Evolutionary conservation across 1,140 invertebrate species (phyloP).

Genomic region (Drosophila tristis): DNA sequence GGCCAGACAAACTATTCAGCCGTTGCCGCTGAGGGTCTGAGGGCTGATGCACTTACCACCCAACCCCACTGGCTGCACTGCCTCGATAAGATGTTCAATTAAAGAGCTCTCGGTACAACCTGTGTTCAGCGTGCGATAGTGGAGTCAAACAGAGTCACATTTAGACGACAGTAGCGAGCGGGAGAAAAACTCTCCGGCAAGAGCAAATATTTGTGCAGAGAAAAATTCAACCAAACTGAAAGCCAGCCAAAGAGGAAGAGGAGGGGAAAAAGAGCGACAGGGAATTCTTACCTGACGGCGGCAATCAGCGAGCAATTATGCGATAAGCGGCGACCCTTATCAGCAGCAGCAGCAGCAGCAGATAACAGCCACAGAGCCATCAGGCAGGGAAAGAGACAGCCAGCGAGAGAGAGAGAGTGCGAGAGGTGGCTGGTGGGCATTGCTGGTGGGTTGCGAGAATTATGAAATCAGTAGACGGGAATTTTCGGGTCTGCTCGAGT

Average conservation of each 20-base stretch:
- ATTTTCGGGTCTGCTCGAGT: conserved; percentile 41
- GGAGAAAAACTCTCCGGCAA: conserved; percentile 9
- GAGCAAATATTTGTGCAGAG: conserved; percentile 46
- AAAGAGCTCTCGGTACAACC: conserved; percentile 42
- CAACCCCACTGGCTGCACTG: not conserved
- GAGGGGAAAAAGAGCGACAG: no score
- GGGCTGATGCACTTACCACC: conserved; percentile 2
- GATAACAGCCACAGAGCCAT: conserved; percentile 51
- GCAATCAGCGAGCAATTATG: conserved; percentile 75
- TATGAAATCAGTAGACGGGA: conserved; percentile 62
- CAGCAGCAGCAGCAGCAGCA: conserved; percentile 17
- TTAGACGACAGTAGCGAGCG: conserved; percentile 17
- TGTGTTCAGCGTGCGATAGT: conserved; percentile 35
- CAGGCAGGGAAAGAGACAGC: not conserved
- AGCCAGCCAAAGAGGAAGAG: no score
- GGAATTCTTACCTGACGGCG: conserved; percentile 47
- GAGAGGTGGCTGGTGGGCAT: not conserved
- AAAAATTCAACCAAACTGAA: not conserved
- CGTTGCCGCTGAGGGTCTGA: not conserved
- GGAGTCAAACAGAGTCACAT: conserved; percentile 34
- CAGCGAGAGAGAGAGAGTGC: not conserved
- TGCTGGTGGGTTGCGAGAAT: conserved; percentile 25
- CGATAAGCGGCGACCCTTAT: conserved; percentile 68
- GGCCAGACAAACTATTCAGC: conserved; percentile 1
- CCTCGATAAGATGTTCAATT: conserved; percentile 51